These are phyloP conservation scores for Herpetotheres cachinnans DNA, from an alignment of 2,113 vertebrate species.

Conservation along the genomic window DNA sequence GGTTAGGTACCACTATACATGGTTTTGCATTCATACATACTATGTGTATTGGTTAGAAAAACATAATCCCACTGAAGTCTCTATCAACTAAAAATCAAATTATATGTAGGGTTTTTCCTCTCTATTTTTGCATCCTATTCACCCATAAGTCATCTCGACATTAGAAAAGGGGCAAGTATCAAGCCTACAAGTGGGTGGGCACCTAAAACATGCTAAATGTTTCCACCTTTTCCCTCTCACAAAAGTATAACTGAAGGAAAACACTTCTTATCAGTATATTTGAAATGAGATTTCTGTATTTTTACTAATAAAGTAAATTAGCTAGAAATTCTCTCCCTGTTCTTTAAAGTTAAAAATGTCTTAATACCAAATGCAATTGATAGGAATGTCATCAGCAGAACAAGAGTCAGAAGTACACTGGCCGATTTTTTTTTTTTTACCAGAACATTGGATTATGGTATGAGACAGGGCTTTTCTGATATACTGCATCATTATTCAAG, in stretches of 20 bases:
- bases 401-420: not conserved
- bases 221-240: not conserved
- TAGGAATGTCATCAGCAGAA: not conserved
- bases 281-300: not conserved
- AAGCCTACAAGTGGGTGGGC: not conserved
- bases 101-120: not conserved
- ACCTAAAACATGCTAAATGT: not conserved
- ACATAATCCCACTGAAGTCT: not conserved
- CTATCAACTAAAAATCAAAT: not conserved
- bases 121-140: not conserved
- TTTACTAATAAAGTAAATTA: not conserved
- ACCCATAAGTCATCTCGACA: not conserved
- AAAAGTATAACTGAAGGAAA: not conserved
- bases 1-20: not conserved
- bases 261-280: not conserved
- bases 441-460: not conserved
- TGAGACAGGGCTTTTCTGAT: not conserved
- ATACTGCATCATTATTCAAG: not conserved
- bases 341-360: not conserved
- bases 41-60: not conserved
- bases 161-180: not conserved
- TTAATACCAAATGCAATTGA: not conserved
- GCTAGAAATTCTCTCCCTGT: not conserved
- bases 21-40: not conserved
- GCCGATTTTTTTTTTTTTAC: not conserved